phyloP scores from a whole-genome alignment of 1,140 invertebrate species.

The Neodiprion fabricii region DNA sequence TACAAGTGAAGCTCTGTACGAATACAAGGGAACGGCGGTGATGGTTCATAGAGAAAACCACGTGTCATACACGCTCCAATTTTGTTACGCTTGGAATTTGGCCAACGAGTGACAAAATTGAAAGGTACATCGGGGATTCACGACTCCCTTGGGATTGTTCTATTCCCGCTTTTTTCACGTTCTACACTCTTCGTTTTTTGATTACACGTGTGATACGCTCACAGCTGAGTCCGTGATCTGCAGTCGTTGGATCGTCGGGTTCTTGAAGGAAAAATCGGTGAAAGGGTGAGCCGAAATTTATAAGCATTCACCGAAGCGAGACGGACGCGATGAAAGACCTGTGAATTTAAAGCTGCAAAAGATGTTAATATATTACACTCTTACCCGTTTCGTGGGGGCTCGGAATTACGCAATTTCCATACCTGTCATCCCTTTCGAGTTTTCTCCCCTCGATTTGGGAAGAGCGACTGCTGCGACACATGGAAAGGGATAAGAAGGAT shows the following conservation, averaged over 20 bases:
- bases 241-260: too few relatives aligned
- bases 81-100: not conserved
- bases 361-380: constrained; percentile 7
- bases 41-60: not conserved
- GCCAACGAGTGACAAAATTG: not conserved
- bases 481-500: too few relatives aligned
- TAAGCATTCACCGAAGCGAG: not conserved
- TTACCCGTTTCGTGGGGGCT: not conserved
- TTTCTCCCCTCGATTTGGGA: too few relatives aligned
- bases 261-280: not conserved
- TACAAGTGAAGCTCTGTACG: not conserved
- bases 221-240: too few relatives aligned
- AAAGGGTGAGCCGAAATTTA: not conserved
- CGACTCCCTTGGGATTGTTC: too few relatives aligned
- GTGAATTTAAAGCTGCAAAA: not conserved
- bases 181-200: too few relatives aligned
- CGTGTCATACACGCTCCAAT: not conserved
- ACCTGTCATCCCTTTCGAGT: not conserved
- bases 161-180: too few relatives aligned
- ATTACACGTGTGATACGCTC: too few relatives aligned
- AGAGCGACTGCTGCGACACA: too few relatives aligned
- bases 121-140: too few relatives aligned
- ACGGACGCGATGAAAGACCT: not conserved
- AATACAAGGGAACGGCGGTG: not conserved
- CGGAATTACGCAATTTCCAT: not conserved